Percentiles rank a stretch among this genome's conserved stretches.
Conservation (phyloP, 2,888 invertebrate genomes). For the Empis stercorea region DNA sequence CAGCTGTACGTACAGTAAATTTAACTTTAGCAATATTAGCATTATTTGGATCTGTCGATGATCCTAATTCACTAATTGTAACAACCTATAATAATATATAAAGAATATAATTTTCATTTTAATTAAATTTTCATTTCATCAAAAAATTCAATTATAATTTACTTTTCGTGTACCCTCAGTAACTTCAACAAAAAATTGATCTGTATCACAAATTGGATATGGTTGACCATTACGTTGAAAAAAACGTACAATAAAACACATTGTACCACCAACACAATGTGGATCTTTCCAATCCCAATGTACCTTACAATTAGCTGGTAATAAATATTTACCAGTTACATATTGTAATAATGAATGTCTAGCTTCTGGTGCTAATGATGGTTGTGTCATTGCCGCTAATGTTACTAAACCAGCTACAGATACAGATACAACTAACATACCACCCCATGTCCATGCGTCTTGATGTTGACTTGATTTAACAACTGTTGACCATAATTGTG, state of each 20-base stretch:
- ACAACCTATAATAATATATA: too few relatives aligned
- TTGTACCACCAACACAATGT: constrained; percentile 76
- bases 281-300: constrained; percentile 86
- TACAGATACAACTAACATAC: constrained; percentile 81
- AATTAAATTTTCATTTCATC: too few relatives aligned
- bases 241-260: constrained; percentile 82
- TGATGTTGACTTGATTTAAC: constrained; percentile 76
- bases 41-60: constrained; percentile 69
- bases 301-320: constrained; percentile 73
- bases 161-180: constrained; percentile 72
- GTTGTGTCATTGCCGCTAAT: constrained; percentile 82
- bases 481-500: constrained; percentile 73
- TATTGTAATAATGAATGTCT: constrained; percentile 81
- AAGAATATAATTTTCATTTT: constrained; percentile 16
- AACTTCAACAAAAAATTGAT: constrained; percentile 77
- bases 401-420: constrained; percentile 81
- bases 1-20: constrained; percentile 84
- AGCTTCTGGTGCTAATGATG: constrained; percentile 78
- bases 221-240: constrained; percentile 88
- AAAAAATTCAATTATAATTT: constrained; percentile 5
- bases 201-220: constrained; percentile 88
- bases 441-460: constrained; percentile 87
- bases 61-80: constrained; percentile 76
- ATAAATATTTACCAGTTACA: constrained; percentile 81
- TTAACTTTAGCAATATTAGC: constrained; percentile 80